Conservation (phyloP, 2,797 vertebrate genomes). For the Chaetophractus vellerosus region DNA sequence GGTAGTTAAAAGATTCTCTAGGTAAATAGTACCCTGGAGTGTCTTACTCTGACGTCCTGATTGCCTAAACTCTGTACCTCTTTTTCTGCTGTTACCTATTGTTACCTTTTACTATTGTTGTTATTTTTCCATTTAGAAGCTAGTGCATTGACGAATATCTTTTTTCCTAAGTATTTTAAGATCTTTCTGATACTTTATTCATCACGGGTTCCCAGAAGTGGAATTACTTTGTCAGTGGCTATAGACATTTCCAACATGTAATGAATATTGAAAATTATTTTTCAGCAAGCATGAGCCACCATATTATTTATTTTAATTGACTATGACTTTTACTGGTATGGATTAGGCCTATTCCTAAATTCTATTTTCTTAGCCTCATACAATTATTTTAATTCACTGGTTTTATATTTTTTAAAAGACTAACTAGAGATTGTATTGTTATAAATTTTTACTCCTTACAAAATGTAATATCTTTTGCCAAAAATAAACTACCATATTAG, state of each 20-base stretch:
- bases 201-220: neutral
- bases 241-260: neutral
- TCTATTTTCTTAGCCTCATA: neutral
- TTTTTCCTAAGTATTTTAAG: neutral
- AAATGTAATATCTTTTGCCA: no score
- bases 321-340: neutral
- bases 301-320: slow-evolving; percentile 15
- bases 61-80: no score
- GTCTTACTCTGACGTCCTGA: no score
- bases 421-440: neutral
- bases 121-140: neutral
- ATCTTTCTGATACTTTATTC: neutral
- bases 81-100: no score
- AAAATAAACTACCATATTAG: neutral
- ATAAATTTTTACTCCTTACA: no score
- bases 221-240: no score
- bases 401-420: neutral
- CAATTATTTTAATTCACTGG: slow-evolving; percentile 33
- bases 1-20: no score
- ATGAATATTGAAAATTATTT: slow-evolving; percentile 15
- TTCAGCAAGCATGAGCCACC: slow-evolving; percentile 9
- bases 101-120: no score
- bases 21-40: no score
- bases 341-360: neutral
- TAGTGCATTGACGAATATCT: neutral